A percentile compares a stretch with the other conserved stretches of the same genome.
Conservation (phyloP, 35 echinoderm and acorn worm species). For the Eucidaris tribuloides region DNA sequence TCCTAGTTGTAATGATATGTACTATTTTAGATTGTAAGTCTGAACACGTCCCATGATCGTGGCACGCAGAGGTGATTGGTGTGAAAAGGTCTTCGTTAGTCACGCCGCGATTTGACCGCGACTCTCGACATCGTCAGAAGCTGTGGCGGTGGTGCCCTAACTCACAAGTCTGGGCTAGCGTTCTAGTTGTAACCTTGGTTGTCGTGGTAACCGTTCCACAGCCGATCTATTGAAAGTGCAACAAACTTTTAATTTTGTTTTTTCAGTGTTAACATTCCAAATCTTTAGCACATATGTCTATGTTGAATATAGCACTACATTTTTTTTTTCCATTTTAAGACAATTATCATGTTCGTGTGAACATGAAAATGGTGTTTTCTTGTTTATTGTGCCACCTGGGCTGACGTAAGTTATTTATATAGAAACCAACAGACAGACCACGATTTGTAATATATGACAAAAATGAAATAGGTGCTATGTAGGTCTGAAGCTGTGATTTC, state of each 20-base stretch:
- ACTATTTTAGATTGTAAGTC: conserved; percentile 16
- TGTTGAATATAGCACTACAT: background rate
- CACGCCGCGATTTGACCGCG: no score
- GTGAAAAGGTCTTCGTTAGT: no score
- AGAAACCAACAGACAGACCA: background rate
- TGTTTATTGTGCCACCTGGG: background rate
- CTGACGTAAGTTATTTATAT: background rate
- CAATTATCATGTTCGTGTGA: background rate
- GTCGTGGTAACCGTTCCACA: no score
- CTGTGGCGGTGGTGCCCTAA: no score
- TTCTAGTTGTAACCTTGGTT: no score
- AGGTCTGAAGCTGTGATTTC: background rate
- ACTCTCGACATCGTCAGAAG: background rate
- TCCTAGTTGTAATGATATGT: conserved; percentile 15
- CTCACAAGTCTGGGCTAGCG: no score
- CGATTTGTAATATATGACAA: background rate
- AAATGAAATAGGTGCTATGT: background rate
- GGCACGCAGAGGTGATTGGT: no score
- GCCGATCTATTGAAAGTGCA: no score
- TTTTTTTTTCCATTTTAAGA: background rate
- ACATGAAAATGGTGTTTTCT: background rate
- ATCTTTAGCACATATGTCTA: background rate
- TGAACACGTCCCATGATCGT: background rate
- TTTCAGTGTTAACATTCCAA: no score
- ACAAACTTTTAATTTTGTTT: no score